These are phyloP conservation scores for Phthorimaea operculella DNA, from an alignment of 1,140 invertebrate species.

Conservation along the genomic window DNA sequence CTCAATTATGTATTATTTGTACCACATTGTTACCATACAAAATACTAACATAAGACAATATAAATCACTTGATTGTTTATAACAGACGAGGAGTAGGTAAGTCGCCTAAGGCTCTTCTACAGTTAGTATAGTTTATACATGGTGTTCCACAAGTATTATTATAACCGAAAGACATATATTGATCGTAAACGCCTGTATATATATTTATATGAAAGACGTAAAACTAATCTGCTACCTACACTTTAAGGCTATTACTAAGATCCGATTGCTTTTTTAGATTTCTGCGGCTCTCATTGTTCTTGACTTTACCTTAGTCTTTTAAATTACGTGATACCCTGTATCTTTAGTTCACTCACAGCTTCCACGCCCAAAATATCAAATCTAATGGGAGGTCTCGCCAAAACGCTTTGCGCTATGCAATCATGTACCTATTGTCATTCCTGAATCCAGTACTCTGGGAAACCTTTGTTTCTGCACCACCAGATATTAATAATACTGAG, in stretches of 20 bases:
- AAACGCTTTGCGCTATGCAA: conserved; percentile 26
- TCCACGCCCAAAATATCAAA: conserved; percentile 30
- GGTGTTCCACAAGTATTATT: too few relatives aligned
- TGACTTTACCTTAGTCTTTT: too few relatives aligned
- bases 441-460: conserved; percentile 26
- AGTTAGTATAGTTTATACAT: neutral
- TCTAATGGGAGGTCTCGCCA: conserved; percentile 29
- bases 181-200: too few relatives aligned
- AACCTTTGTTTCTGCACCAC: conserved; percentile 19
- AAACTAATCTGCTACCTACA: too few relatives aligned
- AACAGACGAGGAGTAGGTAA: conserved; percentile 1
- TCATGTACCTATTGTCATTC: conserved; percentile 29
- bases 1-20: neutral
- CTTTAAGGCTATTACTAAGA: too few relatives aligned
- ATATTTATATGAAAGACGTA: too few relatives aligned
- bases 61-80: conserved; percentile 7
- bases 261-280: too few relatives aligned
- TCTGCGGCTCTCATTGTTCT: neutral
- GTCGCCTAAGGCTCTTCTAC: neutral
- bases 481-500: neutral
- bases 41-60: neutral
- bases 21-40: neutral
- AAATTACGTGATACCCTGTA: too few relatives aligned
- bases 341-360: neutral
- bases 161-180: too few relatives aligned